Percentiles rank a stretch among this genome's conserved stretches.
These are phyloP conservation scores for Psilopogon haemacephalus DNA, from an alignment of 2,113 vertebrate genomes.

Conservation along the genomic window DNA sequence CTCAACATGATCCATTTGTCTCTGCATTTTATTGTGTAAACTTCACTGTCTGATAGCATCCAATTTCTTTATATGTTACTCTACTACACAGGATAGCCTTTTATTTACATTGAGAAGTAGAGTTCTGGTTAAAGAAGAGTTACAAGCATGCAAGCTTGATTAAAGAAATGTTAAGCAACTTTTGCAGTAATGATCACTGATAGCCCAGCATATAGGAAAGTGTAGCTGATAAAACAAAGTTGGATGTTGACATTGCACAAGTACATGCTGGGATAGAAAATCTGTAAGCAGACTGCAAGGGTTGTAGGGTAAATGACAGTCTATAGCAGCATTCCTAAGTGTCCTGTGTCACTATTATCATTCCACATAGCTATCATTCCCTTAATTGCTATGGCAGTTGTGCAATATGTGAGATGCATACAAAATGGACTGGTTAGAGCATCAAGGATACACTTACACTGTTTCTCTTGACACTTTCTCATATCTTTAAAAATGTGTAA, in stretches of 20 bases:
- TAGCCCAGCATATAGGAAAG: neutral
- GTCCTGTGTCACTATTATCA: neutral
- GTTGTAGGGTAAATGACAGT: neutral
- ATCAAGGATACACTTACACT: neutral
- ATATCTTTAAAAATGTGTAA: neutral
- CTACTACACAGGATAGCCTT: neutral
- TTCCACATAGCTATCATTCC: neutral
- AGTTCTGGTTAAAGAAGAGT: neutral
- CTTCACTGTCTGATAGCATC: neutral
- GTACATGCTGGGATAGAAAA: neutral
- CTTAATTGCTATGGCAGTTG: neutral
- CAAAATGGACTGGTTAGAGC: neutral
- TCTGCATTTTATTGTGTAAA: neutral
- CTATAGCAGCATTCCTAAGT: neutral
- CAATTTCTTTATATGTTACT: neutral
- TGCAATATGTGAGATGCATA: neutral
- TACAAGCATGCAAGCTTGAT: neutral
- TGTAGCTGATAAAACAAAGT: neutral
- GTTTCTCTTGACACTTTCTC: accelerated
- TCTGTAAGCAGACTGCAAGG: neutral
- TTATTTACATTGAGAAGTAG: neutral
- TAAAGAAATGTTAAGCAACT: neutral
- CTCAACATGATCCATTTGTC: neutral
- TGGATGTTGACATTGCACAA: neutral
- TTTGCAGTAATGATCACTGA: neutral